These are phyloP conservation scores for Eurystomus glaucurus DNA, from an alignment of 2,797 vertebrate species.

Conservation along the genomic window DNA sequence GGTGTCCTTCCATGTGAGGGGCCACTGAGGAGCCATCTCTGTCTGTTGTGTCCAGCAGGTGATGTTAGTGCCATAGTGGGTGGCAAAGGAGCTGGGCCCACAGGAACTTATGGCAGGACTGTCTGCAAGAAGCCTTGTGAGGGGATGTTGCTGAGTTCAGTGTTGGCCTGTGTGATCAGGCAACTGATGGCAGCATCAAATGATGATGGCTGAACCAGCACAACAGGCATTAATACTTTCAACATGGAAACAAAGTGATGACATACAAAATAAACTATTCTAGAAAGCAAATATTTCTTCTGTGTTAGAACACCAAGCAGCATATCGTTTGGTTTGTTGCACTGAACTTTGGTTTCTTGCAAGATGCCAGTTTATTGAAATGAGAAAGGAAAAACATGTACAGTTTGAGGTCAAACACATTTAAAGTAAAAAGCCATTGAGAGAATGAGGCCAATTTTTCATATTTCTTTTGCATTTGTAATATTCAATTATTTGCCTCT, in stretches of 20 bases:
- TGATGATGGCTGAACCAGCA: too few species aligned
- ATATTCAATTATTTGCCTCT: not conserved
- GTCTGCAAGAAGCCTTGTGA: too few species aligned
- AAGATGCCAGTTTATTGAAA: not conserved
- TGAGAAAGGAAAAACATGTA: not conserved
- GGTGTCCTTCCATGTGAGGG: too few species aligned
- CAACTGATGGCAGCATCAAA: too few species aligned
- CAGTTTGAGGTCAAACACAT: not conserved
- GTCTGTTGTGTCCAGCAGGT: too few species aligned
- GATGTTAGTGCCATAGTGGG: too few species aligned
- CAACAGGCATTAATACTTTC: not conserved
- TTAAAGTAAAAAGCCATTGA: not conserved
- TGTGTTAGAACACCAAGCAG: not conserved
- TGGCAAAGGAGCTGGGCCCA: too few species aligned
- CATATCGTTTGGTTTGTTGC: not conserved
- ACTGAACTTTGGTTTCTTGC: not conserved
- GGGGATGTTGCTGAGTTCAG: too few species aligned
- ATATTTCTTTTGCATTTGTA: not conserved
- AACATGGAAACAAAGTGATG: not conserved
- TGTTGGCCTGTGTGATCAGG: too few species aligned
- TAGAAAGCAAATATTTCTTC: not conserved
- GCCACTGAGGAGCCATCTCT: too few species aligned
- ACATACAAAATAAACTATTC: not conserved
- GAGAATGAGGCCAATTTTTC: accelerated
- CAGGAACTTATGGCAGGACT: too few species aligned